phyloP scores from a whole-genome alignment of 2,888 invertebrate genomes.

The Thysanoteuthis rhombus region DNA sequence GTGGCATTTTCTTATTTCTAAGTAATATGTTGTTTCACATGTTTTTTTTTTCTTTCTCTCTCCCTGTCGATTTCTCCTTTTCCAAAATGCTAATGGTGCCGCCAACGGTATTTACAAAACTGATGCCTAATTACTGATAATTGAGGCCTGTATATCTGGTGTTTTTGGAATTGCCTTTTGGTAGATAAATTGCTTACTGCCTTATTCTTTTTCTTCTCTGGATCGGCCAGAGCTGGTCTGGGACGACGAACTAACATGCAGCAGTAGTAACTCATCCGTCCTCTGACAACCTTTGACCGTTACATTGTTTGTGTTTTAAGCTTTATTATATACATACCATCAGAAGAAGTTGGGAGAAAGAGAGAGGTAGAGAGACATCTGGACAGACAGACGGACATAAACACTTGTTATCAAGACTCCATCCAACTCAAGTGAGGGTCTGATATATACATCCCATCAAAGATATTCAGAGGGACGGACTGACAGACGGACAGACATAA shows the following conservation, averaged over 20 bases:
- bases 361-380: not conserved
- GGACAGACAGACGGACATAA: not conserved
- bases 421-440: not conserved
- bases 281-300: not conserved
- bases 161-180: not conserved
- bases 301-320: not conserved
- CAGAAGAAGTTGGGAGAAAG: not conserved
- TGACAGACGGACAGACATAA: not conserved
- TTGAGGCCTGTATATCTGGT: not conserved
- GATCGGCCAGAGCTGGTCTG: not conserved
- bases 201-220: not conserved
- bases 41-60: not conserved
- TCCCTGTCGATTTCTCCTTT: not conserved
- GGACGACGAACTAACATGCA: not conserved
- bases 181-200: not conserved
- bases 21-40: not conserved
- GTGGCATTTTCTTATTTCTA: not conserved
- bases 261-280: not conserved
- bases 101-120: slow-evolving; percentile 12
- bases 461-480: no score
- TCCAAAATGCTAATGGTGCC: not conserved
- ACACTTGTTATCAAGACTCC: not conserved
- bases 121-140: not conserved
- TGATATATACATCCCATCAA: no score
- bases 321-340: not conserved